Evolutionary conservation across 2,113 vertebrate genomes (phyloP).

Genomic region (Aptenodytes patagonicus): DNA sequence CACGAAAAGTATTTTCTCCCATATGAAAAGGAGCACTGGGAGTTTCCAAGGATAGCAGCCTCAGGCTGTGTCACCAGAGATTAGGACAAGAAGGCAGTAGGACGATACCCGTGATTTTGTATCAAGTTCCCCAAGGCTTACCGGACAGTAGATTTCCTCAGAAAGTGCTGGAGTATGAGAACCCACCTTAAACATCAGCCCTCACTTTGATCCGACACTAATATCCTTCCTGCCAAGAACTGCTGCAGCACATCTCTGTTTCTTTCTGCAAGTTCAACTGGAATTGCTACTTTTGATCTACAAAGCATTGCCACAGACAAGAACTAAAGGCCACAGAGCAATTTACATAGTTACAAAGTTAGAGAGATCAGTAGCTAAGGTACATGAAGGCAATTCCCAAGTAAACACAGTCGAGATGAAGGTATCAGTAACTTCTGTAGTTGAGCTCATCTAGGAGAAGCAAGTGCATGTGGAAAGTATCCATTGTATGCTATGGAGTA

Average conservation of each 20-base stretch:
- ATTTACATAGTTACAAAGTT: background rate
- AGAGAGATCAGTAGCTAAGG: background rate
- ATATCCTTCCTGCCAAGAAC: background rate
- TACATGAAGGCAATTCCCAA: background rate
- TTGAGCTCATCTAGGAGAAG: background rate
- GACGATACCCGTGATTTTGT: background rate
- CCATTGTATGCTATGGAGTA: background rate
- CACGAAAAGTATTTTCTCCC: background rate
- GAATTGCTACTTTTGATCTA: background rate
- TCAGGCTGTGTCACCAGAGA: background rate
- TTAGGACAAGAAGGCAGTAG: background rate
- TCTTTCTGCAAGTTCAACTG: background rate
- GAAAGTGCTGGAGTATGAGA: background rate
- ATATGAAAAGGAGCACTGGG: background rate
- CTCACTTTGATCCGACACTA: background rate
- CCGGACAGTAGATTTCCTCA: background rate
- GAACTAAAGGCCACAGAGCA: background rate
- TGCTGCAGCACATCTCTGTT: background rate
- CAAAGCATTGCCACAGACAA: background rate
- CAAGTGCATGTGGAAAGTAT: background rate
- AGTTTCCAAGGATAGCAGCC: background rate
- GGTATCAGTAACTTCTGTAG: rapidly evolving
- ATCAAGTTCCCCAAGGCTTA: background rate
- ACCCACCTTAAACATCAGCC: background rate
- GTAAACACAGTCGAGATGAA: background rate